Conservation (phyloP, 2,113 vertebrate genomes). For the Brachyhypopomus gauderio region DNA sequence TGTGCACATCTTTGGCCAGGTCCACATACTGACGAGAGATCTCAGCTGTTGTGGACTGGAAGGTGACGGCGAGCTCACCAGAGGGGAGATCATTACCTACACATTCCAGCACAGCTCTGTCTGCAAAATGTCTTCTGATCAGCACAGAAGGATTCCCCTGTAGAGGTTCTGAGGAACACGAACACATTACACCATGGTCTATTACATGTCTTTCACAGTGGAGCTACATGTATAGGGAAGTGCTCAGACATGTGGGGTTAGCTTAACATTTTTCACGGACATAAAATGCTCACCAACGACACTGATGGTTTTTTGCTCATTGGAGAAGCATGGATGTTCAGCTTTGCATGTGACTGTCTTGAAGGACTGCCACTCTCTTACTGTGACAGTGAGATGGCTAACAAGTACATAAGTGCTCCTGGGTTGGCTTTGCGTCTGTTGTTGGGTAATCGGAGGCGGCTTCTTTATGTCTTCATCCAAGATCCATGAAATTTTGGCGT, state of each 20-base stretch:
- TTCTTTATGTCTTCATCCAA: not conserved
- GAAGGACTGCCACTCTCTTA: constrained; percentile 38
- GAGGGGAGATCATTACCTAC: constrained; percentile 55
- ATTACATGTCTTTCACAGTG: no score
- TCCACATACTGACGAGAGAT: constrained; percentile 47
- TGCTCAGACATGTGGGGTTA: not conserved
- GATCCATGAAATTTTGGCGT: constrained; percentile 56
- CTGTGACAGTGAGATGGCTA: constrained; percentile 34
- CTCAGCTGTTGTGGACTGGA: constrained; percentile 26
- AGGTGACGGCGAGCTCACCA: constrained; percentile 54
- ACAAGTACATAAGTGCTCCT: constrained; percentile 1
- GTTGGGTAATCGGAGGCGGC: fast-evolving
- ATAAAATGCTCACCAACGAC: constrained; percentile 46
- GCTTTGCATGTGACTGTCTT: constrained; percentile 58
- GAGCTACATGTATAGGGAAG: no score
- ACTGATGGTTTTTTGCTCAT: not conserved
- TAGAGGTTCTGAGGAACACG: constrained; percentile 42
- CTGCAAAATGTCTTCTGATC: constrained; percentile 62
- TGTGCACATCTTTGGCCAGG: constrained; percentile 46
- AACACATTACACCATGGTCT: not conserved
- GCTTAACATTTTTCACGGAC: not conserved
- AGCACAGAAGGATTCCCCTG: constrained; percentile 49
- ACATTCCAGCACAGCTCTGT: constrained; percentile 61
- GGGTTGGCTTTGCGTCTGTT: fast-evolving
- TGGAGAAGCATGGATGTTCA: constrained; percentile 58